Conservation (phyloP, 2,113 vertebrate genomes). For the Cyanoderma ruficeps region DNA sequence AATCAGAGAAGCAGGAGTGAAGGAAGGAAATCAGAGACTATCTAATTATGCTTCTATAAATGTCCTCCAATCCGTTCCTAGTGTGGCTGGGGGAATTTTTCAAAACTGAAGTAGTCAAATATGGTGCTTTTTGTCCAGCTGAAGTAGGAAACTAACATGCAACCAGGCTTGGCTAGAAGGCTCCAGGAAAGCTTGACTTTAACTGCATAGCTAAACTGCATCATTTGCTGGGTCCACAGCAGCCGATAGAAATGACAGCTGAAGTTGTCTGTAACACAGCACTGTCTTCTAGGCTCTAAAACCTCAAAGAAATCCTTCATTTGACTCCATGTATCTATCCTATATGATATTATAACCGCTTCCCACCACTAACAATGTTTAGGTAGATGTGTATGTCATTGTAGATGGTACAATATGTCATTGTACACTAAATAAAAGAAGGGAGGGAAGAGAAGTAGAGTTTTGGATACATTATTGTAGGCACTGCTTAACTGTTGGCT, state of each 20-base stretch:
- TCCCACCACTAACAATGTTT: neutral
- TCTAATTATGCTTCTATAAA: constrained; percentile 27
- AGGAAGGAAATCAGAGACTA: neutral
- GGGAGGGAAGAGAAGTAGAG: neutral
- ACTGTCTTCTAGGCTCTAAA: constrained; percentile 5
- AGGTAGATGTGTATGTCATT: too few species aligned
- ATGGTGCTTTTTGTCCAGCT: neutral
- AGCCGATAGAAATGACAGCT: constrained; percentile 25
- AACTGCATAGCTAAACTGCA: neutral
- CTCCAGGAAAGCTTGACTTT: constrained; percentile 22
- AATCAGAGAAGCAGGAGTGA: neutral
- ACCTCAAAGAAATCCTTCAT: constrained; percentile 9
- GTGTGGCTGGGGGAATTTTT: neutral
- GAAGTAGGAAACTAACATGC: neutral
- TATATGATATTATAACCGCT: neutral
- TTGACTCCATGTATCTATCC: neutral
- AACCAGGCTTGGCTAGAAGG: neutral
- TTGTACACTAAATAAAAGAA: neutral
- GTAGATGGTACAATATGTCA: neutral
- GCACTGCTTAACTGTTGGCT: neutral
- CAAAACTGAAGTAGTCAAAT: neutral
- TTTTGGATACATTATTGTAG: neutral
- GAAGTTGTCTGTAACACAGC: neutral
- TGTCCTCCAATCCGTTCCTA: constrained; percentile 20
- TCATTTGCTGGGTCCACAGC: neutral